Evolutionary conservation across 2,113 vertebrate species (phyloP), one percentile per base, ranked within the genome.

Genomic region (Onychorhynchus coronatus): DNA sequence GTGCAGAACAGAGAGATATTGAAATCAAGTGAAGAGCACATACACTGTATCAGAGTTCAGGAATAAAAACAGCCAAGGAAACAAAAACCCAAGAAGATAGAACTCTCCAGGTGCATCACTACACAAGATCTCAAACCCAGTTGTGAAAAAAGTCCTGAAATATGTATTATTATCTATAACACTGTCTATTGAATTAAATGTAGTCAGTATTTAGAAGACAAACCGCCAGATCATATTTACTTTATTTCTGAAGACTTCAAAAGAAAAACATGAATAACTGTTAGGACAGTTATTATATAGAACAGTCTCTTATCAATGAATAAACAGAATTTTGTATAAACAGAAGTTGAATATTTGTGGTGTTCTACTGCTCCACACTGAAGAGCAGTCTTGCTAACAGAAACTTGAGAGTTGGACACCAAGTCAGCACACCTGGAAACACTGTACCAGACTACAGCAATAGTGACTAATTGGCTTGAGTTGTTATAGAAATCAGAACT

Each of bases 81-180:
- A 47, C 4, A 83, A 55, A 5, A 11, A 79, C 47, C 3, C 7
- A 73, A 67, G 61, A 46, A 79, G 14, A 17, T 53, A 35, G 83
- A 77, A 61, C 7, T 24, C 12, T 62, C 19, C 21, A 71, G 44
- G 21, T 4, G 7, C 31, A 22, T 85, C 0, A 0, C 12, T 59
- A 17, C 13, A 49, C 17, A 68, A 27, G 6, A 30, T 25, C n/a
- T 53, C 25, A 82, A 91, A 72, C 3, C 1, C 8, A 88, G 33
- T 30, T 67, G 49, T 33, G 53, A 89, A 77, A 68, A 41, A 7
- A 1, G 22, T 59, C 6, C n/a, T 82, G 61, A 91, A 82, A 62
- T 70, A 53, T 7, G 6, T 35, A 30, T 77, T 44, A 52, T 47
- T 62, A 18, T 25, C 67, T 50, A 23, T 71, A 66, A 85, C 5